Percentiles rank a stretch among this genome's conserved stretches.
Conservation (phyloP, 2,888 invertebrate species). For the Eristalis intricaria region DNA sequence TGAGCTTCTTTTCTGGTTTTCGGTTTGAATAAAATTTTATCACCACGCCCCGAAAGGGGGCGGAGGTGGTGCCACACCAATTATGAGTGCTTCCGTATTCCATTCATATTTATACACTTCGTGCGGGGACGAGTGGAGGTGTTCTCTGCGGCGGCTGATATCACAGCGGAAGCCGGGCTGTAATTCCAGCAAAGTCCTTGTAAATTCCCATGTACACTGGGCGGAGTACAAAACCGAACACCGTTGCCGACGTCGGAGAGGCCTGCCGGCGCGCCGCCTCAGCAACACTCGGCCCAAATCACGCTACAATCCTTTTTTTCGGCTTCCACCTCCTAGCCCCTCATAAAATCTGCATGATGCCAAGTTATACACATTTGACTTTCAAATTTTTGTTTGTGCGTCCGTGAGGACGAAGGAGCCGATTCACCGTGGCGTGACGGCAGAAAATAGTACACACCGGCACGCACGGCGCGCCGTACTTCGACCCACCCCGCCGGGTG, state of each 20-base stretch:
- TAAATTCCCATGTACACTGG: constrained; percentile 42
- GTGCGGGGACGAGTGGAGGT: not conserved
- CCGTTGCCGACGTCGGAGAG: constrained; percentile 26
- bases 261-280: not conserved
- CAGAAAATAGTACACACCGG: constrained; percentile 20
- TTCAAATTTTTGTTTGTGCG: constrained; percentile 51
- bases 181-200: constrained; percentile 61
- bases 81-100: constrained; percentile 16
- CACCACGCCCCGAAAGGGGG: constrained; percentile 1
- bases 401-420: constrained; percentile 9
- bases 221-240: constrained; percentile 6
- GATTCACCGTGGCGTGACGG: constrained; percentile 21
- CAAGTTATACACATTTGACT: constrained; percentile 54
- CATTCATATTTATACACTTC: constrained; percentile 15
- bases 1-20: not conserved
- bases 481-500: not conserved
- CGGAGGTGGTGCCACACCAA: constrained; percentile 8
- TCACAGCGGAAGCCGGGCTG: constrained; percentile 16
- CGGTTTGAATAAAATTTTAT: constrained; percentile 30
- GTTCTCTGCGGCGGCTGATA: not conserved
- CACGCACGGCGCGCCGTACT: constrained; percentile 34
- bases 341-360: constrained; percentile 55
- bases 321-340: constrained; percentile 2
- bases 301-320: constrained; percentile 50
- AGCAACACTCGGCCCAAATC: constrained; percentile 34